Conservation (phyloP, 1,140 invertebrate genomes). For the Drosophila asahinai region DNA sequence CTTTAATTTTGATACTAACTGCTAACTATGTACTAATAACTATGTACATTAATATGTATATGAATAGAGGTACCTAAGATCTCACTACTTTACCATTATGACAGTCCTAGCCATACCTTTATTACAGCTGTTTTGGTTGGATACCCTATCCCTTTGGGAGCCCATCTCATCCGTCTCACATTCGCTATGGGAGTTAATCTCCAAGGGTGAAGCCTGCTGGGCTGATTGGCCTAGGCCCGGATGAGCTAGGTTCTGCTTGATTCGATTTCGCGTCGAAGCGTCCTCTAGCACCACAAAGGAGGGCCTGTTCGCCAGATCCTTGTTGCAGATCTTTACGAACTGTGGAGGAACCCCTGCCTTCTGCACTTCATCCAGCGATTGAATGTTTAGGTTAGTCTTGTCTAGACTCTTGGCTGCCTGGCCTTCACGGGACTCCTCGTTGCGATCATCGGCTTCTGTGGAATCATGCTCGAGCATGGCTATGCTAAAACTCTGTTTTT, state of each 20-base stretch:
- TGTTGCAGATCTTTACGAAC: conserved; percentile 44
- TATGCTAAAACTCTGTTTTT: conserved; percentile 37
- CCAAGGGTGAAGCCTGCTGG: not conserved
- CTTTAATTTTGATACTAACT: no score
- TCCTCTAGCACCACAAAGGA: conserved; percentile 63
- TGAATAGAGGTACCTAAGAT: no score
- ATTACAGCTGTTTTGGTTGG: not conserved
- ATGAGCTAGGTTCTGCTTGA: conserved; percentile 17
- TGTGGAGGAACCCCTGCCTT: not conserved
- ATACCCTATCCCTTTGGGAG: not conserved
- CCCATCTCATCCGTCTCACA: not conserved
- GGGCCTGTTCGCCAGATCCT: conserved; percentile 37
- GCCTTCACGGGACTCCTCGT: not conserved
- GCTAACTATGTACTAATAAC: no score
- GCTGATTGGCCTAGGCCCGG: not conserved
- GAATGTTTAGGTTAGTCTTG: not conserved
- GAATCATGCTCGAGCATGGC: conserved; percentile 38
- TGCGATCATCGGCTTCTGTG: not conserved
- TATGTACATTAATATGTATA: no score
- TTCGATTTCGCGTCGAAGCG: conserved; percentile 17
- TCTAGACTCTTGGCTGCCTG: not conserved
- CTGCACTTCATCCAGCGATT: conserved; percentile 4
- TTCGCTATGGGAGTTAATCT: not conserved
- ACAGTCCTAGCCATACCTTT: not conserved
- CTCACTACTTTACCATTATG: not conserved